These are phyloP conservation scores for Stichodactyla helianthus DNA, from an alignment of 64 coral and sea anemone species.

Conservation along the genomic window DNA sequence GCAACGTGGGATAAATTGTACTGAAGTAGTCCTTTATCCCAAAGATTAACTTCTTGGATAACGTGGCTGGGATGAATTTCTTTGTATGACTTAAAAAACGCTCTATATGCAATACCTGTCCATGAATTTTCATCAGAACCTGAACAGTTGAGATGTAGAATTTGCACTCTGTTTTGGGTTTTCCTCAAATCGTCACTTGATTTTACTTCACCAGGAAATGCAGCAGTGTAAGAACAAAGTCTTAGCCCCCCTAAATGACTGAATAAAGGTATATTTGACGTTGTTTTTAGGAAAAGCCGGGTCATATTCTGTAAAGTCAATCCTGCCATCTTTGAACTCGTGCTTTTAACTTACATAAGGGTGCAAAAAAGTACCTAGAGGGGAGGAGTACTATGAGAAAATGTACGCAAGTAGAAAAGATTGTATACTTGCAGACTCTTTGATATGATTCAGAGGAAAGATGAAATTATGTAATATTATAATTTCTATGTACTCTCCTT, in stretches of 20 bases:
- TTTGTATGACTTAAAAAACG: constrained; percentile 74
- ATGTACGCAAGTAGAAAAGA: not conserved
- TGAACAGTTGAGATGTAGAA: constrained; percentile 92
- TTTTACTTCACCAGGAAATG: constrained; percentile 83
- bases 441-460: not conserved
- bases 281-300: constrained; percentile 10
- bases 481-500: not conserved
- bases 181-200: constrained; percentile 59
- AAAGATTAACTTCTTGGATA: constrained; percentile 87
- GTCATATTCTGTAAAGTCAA: not conserved
- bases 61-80: constrained; percentile 39
- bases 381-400: not conserved
- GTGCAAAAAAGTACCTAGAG: not conserved
- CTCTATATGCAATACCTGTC: constrained; percentile 73
- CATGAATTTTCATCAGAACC: constrained; percentile 85
- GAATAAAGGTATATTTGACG: not conserved
- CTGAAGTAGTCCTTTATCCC: constrained; percentile 86
- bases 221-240: constrained; percentile 61
- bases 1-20: constrained; percentile 94
- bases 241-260: not conserved
- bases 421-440: not conserved
- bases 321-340: constrained; percentile 34
- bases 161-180: constrained; percentile 38
- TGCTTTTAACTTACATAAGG: not conserved
- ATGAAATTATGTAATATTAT: not conserved